These are phyloP conservation scores for Pristionchus japonicus DNA, from an alignment of 2,888 invertebrate species.

Conservation along the genomic window DNA sequence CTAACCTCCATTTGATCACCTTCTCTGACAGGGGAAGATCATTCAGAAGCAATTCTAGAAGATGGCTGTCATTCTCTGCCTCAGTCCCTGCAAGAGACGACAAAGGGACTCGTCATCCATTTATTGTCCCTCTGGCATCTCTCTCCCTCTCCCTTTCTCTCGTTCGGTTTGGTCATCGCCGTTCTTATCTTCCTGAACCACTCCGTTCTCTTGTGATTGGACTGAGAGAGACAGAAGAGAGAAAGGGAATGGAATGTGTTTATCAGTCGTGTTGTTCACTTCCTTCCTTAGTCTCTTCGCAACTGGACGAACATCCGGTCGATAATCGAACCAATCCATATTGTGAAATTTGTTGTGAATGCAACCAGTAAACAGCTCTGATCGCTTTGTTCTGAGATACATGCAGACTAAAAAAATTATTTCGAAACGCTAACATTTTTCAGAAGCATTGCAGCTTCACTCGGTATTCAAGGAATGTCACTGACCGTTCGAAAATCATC, in stretches of 20 bases:
- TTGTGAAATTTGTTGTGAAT: not conserved
- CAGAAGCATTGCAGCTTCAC: not conserved
- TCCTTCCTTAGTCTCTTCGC: not conserved
- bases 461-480: not conserved
- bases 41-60: not conserved
- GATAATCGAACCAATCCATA: not conserved
- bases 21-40: not conserved
- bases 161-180: not conserved
- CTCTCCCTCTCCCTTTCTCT: no score
- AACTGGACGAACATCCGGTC: not conserved
- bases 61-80: not conserved
- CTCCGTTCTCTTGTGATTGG: not conserved
- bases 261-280: not conserved
- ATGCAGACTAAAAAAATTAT: not conserved
- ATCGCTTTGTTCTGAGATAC: no score
- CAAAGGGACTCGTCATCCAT: not conserved
- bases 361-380: not conserved
- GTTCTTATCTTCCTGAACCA: not conserved
- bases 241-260: conserved; percentile 33
- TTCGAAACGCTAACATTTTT: not conserved
- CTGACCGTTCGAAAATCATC: not conserved
- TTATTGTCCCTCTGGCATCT: not conserved
- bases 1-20: not conserved
- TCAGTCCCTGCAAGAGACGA: not conserved
- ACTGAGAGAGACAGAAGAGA: not conserved